phyloP scores from a whole-genome alignment of 2,888 invertebrate species.

The Heliconius charithonia region DNA sequence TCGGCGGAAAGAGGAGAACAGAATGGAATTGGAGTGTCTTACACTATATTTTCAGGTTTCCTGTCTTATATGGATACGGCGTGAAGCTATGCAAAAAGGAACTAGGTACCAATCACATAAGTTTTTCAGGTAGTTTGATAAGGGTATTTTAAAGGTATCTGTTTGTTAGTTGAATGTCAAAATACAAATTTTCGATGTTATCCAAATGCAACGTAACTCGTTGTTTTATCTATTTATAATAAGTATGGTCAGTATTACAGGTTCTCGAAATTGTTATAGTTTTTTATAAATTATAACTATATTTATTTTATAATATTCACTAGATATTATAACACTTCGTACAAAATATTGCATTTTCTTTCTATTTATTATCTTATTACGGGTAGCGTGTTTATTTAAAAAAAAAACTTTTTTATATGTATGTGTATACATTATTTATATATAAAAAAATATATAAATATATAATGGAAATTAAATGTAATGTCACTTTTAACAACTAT shows the following conservation, averaged over 20 bases:
- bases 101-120: no score
- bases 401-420: slow-evolving; percentile 49
- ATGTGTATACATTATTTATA: slow-evolving; percentile 40
- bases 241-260: slow-evolving; percentile 31
- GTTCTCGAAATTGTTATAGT: slow-evolving; percentile 15
- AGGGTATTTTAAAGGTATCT: background rate
- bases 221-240: slow-evolving; percentile 7
- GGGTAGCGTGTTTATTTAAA: slow-evolving; percentile 52
- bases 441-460: slow-evolving; percentile 13
- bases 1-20: no score
- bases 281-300: slow-evolving; percentile 12
- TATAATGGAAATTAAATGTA: slow-evolving; percentile 53
- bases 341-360: slow-evolving; percentile 40
- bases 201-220: background rate
- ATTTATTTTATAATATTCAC: slow-evolving; percentile 7
- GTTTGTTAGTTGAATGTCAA: background rate
- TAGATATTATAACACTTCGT: slow-evolving; percentile 22
- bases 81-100: no score
- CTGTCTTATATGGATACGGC: no score
- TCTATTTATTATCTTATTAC: slow-evolving; percentile 42
- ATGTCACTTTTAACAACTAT: slow-evolving; percentile 66
- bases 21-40: no score
- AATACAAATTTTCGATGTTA: background rate
- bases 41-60: no score
- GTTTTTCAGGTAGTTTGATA: background rate